Conservation (phyloP, 2,113 vertebrate genomes). For the Sturnus vulgaris region DNA sequence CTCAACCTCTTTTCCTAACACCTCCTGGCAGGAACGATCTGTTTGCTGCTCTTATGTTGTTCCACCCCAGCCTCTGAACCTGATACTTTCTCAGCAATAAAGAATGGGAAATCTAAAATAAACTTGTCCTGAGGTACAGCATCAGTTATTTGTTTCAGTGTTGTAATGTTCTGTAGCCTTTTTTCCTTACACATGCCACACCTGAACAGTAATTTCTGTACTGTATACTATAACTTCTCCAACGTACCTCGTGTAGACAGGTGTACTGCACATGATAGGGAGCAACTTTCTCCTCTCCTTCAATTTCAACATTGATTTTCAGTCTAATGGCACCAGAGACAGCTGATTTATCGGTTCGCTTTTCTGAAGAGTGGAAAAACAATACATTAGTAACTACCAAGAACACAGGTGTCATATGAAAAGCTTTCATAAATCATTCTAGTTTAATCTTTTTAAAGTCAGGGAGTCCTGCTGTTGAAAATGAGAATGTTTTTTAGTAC, state of each 20-base stretch:
- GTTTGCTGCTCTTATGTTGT: not conserved
- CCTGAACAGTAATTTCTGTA: not conserved
- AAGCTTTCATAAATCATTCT: not conserved
- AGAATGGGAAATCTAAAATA: not conserved
- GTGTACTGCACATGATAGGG: slow-evolving; percentile 96
- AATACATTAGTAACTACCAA: not conserved
- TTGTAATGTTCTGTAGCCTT: not conserved
- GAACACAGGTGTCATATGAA: not conserved
- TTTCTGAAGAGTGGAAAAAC: slow-evolving; percentile 76
- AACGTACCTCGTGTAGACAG: slow-evolving; percentile 93
- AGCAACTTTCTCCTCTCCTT: slow-evolving; percentile 95
- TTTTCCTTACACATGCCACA: not conserved
- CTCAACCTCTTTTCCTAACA: not conserved
- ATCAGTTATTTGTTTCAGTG: not conserved
- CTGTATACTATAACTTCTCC: not conserved
- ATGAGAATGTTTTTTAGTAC: not conserved
- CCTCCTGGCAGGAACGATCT: not conserved
- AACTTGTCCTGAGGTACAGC: not conserved
- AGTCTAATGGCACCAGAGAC: slow-evolving; percentile 93
- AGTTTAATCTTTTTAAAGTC: not conserved
- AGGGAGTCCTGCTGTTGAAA: not conserved
- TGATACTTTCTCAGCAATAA: not conserved
- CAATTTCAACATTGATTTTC: slow-evolving; percentile 97
- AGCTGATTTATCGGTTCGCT: slow-evolving; percentile 94
- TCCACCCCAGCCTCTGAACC: not conserved